Evolutionary conservation across 2,888 invertebrate genomes (phyloP).

Genomic region (Drosophila mimica): DNA sequence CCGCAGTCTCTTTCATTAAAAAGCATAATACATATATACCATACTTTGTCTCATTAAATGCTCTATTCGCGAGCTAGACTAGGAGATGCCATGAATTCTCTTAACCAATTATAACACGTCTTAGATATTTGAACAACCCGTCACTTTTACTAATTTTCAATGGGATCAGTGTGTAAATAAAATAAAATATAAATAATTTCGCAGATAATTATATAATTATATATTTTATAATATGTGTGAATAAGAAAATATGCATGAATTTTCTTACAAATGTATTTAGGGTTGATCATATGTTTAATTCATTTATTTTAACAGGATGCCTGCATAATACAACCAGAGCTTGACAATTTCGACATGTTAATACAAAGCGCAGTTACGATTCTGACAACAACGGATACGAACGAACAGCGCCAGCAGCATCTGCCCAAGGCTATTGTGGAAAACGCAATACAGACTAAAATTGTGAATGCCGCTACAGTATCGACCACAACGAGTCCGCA

Average conservation of each 20-base stretch:
- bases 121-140: too few species aligned
- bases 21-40: background rate
- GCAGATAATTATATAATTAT: background rate
- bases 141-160: background rate
- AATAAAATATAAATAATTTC: background rate
- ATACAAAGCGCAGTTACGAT: conserved; percentile 30
- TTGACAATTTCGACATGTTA: conserved; percentile 23
- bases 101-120: background rate
- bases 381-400: conserved; percentile 9
- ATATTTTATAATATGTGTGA: background rate
- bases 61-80: background rate
- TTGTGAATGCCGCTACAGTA: conserved; percentile 13
- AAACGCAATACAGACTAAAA: conserved; percentile 19
- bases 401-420: conserved; percentile 21
- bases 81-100: background rate
- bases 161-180: background rate
- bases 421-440: conserved; percentile 29
- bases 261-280: background rate
- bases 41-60: background rate
- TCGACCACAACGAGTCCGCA: conserved; percentile 29
- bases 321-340: conserved; percentile 12
- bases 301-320: conserved; percentile 50
- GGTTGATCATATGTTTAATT: background rate
- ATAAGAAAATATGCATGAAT: background rate
- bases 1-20: background rate